Base-by-base conservation (phyloP, 2,113 vertebrate genomes). In the Tylochromis polylepis region DNA sequence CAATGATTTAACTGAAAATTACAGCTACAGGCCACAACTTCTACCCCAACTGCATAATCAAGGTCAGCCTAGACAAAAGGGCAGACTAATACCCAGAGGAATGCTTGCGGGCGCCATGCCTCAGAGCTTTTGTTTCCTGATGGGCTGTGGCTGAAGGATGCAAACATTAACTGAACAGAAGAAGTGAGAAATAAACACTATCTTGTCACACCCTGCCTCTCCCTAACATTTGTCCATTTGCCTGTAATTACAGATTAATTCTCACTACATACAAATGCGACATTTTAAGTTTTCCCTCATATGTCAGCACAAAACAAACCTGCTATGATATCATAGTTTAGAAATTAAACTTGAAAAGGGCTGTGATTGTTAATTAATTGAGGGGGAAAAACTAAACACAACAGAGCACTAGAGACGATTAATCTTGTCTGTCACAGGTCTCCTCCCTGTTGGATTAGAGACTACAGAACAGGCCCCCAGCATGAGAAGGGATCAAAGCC, bases 1-100 rank as follows among this genome's bases (percentile, higher is more conserved):
- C 24, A 11, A 49, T 49, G 70, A 46, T 75, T 75, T 29, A 80
- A 81, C 9, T 70, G 11, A 79, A 85, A 83, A 81, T n/a, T 14
- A 77, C 34, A 1, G n/a, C 8, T 55, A 15, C 34, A 9, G 24
- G 53, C 34, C 62, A 60, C 43, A 56, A 36, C 41, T 38, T 59
- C 51, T 31, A 41, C 18, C 27, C 16, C 16, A 2, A 43, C n/a
- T 80, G 56, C 12, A 51, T 72, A 77, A 87, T 78, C 56, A 43
- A 85, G 72, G 86, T 80, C 55, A 27, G 57, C 18, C 62, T 49
- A 59, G 88, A 91, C 87, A 81, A 83, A 41, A 58, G 81, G 46
- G 53, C 55, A 80, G 81, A 84, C 84, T 93, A 93, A 94, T 91
- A 84, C 90, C 90, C 91, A 11, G 49, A 92, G 92, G 93, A 95